Base-by-base conservation (phyloP, 1,140 invertebrate species). In the Acromyrmex charruanus region DNA sequence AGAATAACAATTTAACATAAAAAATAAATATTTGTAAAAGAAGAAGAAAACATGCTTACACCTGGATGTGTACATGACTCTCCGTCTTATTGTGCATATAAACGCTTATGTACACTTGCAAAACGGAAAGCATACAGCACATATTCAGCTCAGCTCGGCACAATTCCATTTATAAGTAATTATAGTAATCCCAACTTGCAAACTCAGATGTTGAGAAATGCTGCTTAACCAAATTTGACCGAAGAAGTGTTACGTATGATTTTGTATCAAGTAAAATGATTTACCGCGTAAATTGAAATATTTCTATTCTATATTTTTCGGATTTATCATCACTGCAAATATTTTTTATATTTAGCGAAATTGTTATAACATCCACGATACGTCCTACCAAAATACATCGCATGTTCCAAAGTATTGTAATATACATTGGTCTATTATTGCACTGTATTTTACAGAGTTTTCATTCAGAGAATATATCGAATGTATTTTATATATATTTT, bases 201-300 rank as follows among this genome's bases (percentile, higher is more conserved):
- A 31, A 66, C 49, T 79, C 18, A 66, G 9, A 21, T 79, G 7
- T 66, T 53, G 7, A 79, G 49, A 28, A 71, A 58, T 79, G 16
- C 16, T 55, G 49, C 9, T 68, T 53, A 55, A 80, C 9, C 2
- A 1, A 51, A 12, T 44, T 81, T 69, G 0, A 16, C 12, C 9
- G 7, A 31, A 81, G 71, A 71, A n/a, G 7, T 4, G 1, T 21
- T 21, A 71, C 9, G 49, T 21, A 12, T 69, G 3, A 81, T 81
- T 81, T 58, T 71, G 28, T 25, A 44, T 71, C 66, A 18, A 71
- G 4, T 16, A 4, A 31, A 25, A n/a, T n/a, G 25, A 81, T 28
- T 81, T 66, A 21, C 6, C 16, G n/a, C 5, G 69, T 16, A 55
- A 39, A 81, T 58, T 49, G 14, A 71, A 81, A 71, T 28, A 25